Evolutionary conservation across 2,113 vertebrate genomes (phyloP), one percentile per base, ranked within the genome.

Genomic region (Marmota monax): DNA sequence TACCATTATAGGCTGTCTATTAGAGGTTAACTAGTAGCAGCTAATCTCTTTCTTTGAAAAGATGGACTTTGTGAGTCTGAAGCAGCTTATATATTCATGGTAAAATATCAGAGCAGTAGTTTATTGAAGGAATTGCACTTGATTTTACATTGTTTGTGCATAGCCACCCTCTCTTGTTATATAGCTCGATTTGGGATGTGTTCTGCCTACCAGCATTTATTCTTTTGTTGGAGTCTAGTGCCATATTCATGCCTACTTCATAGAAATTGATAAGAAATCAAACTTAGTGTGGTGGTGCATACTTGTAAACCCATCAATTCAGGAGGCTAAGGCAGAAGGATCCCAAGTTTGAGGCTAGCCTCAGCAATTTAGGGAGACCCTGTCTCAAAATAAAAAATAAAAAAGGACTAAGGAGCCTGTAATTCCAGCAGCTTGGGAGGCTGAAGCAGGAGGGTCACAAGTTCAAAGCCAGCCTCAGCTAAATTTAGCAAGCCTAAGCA

Each of bases 21-120:
- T n/a, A 65, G 72, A 85, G 45, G 29, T 87, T 88, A 51, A 67
- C 42, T 82, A 63, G 61, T 72, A 93, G 58, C 61, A 79, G 29
- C 37, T n/a, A 89, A 84, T 93, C 76, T 86, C 72, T 93, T 96
- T 90, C 82, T 34, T 87, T 83, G 48, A 32, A 82, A 87, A 72
- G 18, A 37, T 86, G 51, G n/a, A 20, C 25, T 84, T 87, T 88
- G 39, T 88, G 42, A 70, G 29, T 93, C 90, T 78, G 45, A 83
- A 95, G 63, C 20, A 87, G 42, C 56, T 79, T 70, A 63, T 25
- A 91, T 92, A 84, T 65, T 77, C 32, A 78, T 65, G 65, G n/a
- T 90, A 12, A 90, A 70, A 89, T 72, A 82, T 92, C 63, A 79
- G 48, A 92, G 58, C 67, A 84, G 45, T 94, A 29, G 53, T 53